phyloP scores from a whole-genome alignment of 2,797 vertebrate genomes.

The Sus cebifrons region DNA sequence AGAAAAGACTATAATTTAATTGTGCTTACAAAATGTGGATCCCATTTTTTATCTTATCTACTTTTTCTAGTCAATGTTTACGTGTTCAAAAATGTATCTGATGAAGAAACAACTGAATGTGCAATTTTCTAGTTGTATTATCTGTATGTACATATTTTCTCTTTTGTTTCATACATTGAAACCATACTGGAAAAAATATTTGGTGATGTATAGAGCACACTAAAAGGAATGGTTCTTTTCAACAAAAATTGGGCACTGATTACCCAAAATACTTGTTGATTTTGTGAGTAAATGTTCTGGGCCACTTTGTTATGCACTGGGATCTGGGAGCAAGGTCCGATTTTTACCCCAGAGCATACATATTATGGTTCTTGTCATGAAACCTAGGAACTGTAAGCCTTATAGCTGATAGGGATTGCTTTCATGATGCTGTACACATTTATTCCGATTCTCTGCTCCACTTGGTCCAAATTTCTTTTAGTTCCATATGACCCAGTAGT shows the following conservation, averaged over 20 bases:
- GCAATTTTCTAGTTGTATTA: not conserved
- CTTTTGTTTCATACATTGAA: not conserved
- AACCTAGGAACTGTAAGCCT: not conserved
- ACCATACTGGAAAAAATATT: not conserved
- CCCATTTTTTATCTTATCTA: not conserved
- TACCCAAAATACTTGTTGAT: not conserved
- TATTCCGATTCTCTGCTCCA: not conserved
- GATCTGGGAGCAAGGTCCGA: not conserved
- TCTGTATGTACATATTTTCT: not conserved
- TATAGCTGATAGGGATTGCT: not conserved
- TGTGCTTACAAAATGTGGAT: not conserved
- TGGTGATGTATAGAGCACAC: not conserved
- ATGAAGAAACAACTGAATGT: not conserved
- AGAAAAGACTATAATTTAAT: not conserved
- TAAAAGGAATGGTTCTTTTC: not conserved
- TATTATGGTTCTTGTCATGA: accelerated
- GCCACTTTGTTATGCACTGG: not conserved
- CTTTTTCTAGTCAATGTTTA: not conserved
- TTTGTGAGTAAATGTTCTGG: not conserved
- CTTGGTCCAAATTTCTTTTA: not conserved
- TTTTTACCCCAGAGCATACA: not conserved
- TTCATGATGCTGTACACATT: not conserved
- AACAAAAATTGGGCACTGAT: not conserved
- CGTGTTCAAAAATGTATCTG: not conserved
- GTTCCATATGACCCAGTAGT: not conserved